Evolutionary conservation across 1,140 invertebrate species (phyloP).

Genomic region (Neodiprion pinetum): DNA sequence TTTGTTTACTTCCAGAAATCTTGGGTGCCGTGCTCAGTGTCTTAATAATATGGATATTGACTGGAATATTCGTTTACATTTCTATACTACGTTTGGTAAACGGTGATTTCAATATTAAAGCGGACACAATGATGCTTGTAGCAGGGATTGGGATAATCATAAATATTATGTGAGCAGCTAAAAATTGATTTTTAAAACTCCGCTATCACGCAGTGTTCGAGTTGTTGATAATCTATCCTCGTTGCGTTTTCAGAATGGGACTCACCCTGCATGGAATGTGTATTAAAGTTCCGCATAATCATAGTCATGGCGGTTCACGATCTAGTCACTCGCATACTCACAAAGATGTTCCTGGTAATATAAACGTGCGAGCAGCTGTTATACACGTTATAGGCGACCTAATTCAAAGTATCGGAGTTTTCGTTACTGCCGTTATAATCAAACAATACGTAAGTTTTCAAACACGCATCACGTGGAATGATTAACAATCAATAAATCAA

Average conservation of each 20-base stretch:
- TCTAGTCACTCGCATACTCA: constrained; percentile 18
- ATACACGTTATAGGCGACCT: constrained; percentile 93
- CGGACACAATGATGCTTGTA: constrained; percentile 86
- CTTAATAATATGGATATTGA: constrained; percentile 86
- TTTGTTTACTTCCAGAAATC: constrained; percentile 62
- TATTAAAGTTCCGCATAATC: constrained; percentile 51
- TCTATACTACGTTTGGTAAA: constrained; percentile 77
- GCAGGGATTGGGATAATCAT: constrained; percentile 82
- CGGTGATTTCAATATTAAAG: constrained; percentile 80
- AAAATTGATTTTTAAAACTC: constrained; percentile 3
- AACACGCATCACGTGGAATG: background rate
- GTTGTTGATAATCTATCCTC: background rate
- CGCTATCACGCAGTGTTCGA: background rate
- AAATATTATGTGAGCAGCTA: constrained; percentile 80
- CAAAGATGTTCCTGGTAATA: constrained; percentile 66
- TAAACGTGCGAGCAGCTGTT: constrained; percentile 88
- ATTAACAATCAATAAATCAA: constrained; percentile 13
- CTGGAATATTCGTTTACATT: constrained; percentile 83
- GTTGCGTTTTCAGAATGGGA: constrained; percentile 70
- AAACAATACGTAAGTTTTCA: constrained; percentile 75
- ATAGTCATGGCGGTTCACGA: constrained; percentile 24
- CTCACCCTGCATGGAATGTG: constrained; percentile 74
- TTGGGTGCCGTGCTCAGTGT: constrained; percentile 67
- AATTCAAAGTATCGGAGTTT: constrained; percentile 87
- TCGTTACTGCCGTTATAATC: constrained; percentile 83